Evolutionary conservation across 2,888 invertebrate genomes (phyloP), one percentile per base, ranked within the genome.

Genomic region (Anticlea derivata): DNA sequence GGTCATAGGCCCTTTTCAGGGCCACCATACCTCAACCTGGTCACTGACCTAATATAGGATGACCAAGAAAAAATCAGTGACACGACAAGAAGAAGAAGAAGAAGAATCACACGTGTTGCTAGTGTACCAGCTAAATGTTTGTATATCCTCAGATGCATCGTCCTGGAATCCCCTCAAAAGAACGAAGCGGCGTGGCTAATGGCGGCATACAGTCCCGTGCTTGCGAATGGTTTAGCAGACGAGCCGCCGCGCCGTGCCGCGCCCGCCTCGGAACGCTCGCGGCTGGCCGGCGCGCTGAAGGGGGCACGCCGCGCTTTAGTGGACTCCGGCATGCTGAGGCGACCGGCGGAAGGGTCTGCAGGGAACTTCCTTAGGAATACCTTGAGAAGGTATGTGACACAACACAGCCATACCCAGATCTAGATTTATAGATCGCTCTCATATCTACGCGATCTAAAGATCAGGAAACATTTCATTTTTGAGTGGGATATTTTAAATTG

Each of bases 141-240:
- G 3, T 11, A 10, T 7, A 22, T 27, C n/a, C 2, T 4, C 71
- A 96, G 96, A 70, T 98, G 97, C 83, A 98, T 97, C 80, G 98
- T 98, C 10, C 96, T 98, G 70, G 98, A 98, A 80, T 97, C 97
- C 0, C 83, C 93, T 0, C 96, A 97, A 70, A 97, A 98, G 80
- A 94, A 95, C 67, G 98, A 98, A 85, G 97, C 98, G 37, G 98
- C 97, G 0, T 96, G 96, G 70, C 86, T 98, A 34, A 97, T 98
- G 73, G 96, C 97, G 5, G 96, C 97, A 27, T 98, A 98, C 80
- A 97, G 95, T 68, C 97, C 98, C 0, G 92, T 94, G 5, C 91
- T 98, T 39, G 97, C 96, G 0, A 95, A 94, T 54, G 96, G 96
- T 91, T 93, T 96, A 45, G 94, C 95, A 0, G 96, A 96, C 70